Evolutionary conservation across 2,113 vertebrate genomes (phyloP).

Genomic region (Epinephelus cyanopodus): DNA sequence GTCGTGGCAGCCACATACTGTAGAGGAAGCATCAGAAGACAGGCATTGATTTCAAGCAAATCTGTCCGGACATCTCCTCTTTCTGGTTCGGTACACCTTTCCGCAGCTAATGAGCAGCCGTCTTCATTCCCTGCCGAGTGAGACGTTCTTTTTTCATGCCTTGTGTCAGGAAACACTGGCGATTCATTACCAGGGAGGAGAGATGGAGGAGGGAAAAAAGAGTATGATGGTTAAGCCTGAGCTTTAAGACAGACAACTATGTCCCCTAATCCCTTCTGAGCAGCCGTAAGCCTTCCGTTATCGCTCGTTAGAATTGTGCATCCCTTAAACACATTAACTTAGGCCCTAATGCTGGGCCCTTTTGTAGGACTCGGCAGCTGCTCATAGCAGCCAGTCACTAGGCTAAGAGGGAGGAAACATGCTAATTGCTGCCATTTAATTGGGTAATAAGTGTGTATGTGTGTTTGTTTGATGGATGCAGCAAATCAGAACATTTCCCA

Average conservation of each 20-base stretch:
- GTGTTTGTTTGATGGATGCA: slow-evolving; percentile 41
- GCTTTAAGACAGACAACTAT: slow-evolving; percentile 83
- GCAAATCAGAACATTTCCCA: slow-evolving; percentile 59
- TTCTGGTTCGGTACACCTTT: slow-evolving; percentile 72
- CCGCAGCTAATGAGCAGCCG: slow-evolving; percentile 77
- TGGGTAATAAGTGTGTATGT: slow-evolving; percentile 49
- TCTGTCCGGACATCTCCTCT: slow-evolving; percentile 69
- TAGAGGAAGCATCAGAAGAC: slow-evolving; percentile 59
- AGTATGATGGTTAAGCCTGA: slow-evolving; percentile 80
- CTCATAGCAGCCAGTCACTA: slow-evolving; percentile 50
- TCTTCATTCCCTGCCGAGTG: slow-evolving; percentile 67
- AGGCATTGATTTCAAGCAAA: slow-evolving; percentile 73
- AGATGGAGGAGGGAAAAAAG: slow-evolving; percentile 50
- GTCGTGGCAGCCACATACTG: slow-evolving; percentile 58
- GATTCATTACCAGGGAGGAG: slow-evolving; percentile 66
- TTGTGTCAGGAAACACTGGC: slow-evolving; percentile 74
- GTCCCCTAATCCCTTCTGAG: slow-evolving; percentile 84
- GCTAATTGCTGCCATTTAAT: slow-evolving; percentile 80
- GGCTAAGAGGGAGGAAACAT: slow-evolving; percentile 59
- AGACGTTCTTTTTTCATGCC: slow-evolving; percentile 71
- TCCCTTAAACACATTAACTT: slow-evolving; percentile 86
- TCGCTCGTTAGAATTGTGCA: slow-evolving; percentile 85
- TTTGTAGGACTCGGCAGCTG: slow-evolving; percentile 65
- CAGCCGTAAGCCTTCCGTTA: slow-evolving; percentile 84
- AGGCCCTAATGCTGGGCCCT: slow-evolving; percentile 69